A percentile compares a stretch with the other conserved stretches of the same genome.
phyloP scores from a whole-genome alignment of 2,888 invertebrate species.

The Argyresthia albistria region DNA sequence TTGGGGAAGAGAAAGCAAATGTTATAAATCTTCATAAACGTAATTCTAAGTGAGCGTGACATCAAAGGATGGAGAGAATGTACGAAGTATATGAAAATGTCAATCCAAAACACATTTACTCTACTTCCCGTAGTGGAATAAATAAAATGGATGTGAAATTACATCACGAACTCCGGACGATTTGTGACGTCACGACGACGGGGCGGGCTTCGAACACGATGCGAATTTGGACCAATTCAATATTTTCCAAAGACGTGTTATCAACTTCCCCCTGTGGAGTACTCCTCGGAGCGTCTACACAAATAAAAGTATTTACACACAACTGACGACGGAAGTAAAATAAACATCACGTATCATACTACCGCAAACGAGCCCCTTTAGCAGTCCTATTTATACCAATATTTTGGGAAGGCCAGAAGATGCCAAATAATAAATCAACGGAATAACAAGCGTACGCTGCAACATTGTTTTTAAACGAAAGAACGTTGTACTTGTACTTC shows the following conservation, averaged over 20 bases:
- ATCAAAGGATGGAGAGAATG: conserved; percentile 7
- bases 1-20: conserved; percentile 7
- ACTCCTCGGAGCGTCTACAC: not conserved
- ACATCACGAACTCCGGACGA: conserved; percentile 5
- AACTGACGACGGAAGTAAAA: not conserved
- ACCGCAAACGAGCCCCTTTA: not conserved
- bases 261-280: not conserved
- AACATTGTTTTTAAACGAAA: conserved; percentile 41
- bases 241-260: conserved; percentile 1
- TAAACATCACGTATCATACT: conserved; percentile 4
- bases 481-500: conserved; percentile 39
- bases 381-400: too few species aligned
- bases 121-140: conserved; percentile 3
- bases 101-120: conserved; percentile 5
- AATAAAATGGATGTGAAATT: conserved; percentile 7
- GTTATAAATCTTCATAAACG: conserved; percentile 13
- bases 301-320: not conserved
- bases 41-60: conserved; percentile 14
- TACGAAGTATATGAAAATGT: conserved; percentile 5
- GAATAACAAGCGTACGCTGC: conserved; percentile 11
- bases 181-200: conserved; percentile 2
- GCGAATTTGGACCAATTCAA: not conserved
- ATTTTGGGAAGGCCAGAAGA: too few species aligned
- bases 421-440: not conserved
- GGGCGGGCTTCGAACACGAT: not conserved